These are phyloP conservation scores for Archaeoteleia sp. DNA, from an alignment of 2,888 invertebrate species.

Conservation along the genomic window DNA sequence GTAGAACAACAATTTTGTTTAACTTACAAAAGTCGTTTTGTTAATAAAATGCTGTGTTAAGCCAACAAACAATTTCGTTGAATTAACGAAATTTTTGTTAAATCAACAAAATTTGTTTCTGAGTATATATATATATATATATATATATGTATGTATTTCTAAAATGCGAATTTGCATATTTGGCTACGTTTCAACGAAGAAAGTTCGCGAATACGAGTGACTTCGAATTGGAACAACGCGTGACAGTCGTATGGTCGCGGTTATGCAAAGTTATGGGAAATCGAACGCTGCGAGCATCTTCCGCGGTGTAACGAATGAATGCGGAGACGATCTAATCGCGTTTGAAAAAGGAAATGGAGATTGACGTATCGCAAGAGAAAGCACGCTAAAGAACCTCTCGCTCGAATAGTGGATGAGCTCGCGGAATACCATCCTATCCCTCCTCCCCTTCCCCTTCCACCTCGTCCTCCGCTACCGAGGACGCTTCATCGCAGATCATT, in stretches of 20 bases:
- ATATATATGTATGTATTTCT: no score
- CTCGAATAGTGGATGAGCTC: conserved; percentile 24
- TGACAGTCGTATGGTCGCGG: conserved; percentile 11
- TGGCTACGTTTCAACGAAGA: conserved; percentile 43
- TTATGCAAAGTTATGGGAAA: conserved; percentile 12
- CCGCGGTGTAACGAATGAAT: conserved; percentile 1
- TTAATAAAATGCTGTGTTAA: no score
- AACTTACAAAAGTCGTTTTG: no score
- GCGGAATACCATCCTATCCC: conserved; percentile 26
- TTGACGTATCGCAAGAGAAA: conserved; percentile 19
- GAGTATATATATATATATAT: no score
- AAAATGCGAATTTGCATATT: conserved; percentile 33
- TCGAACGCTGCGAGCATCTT: conserved; percentile 10
- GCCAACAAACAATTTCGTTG: no score
- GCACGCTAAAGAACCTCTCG: conserved; percentile 1
- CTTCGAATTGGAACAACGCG: conserved; percentile 40
- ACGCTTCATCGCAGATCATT: conserved; percentile 2
- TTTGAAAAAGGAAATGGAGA: conserved; percentile 23
- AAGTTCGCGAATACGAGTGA: conserved; percentile 35
- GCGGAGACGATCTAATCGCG: conserved; percentile 14
- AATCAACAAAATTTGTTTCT: no score
- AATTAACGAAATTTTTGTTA: no score
- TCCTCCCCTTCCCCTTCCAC: no score
- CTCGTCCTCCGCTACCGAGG: no score
- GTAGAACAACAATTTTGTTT: no score